phyloP scores from a whole-genome alignment of 2,888 invertebrate genomes.

The Apodemia zela region DNA sequence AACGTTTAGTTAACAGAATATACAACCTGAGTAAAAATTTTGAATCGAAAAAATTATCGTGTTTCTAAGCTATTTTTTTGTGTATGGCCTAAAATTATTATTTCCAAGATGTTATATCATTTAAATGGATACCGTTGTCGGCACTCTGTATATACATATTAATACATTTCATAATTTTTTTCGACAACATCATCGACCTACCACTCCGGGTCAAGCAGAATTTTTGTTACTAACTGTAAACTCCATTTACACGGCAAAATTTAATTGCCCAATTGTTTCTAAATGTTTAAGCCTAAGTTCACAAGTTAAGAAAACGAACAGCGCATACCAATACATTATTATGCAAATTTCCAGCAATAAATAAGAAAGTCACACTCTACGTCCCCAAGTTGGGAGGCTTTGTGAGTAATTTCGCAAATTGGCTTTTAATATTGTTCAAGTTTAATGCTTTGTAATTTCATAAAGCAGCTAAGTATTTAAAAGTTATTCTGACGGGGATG shows the following conservation, averaged over 20 bases:
- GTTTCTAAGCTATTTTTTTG: too few species aligned
- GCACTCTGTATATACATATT: too few species aligned
- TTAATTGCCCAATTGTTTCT: conserved; percentile 1
- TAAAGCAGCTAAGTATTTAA: neutral
- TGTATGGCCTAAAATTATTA: too few species aligned
- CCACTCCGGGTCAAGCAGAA: too few species aligned
- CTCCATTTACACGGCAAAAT: neutral
- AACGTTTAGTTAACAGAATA: too few species aligned
- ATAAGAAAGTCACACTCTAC: conserved; percentile 7
- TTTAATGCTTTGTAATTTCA: conserved; percentile 1
- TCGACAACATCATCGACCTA: too few species aligned
- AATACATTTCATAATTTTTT: too few species aligned
- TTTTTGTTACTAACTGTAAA: neutral
- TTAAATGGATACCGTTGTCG: too few species aligned
- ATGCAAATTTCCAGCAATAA: conserved; percentile 7
- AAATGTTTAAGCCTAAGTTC: conserved; percentile 1
- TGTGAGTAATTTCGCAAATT: conserved; percentile 8
- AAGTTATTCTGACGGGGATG: neutral
- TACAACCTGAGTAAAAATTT: too few species aligned
- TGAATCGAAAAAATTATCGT: too few species aligned
- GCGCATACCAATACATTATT: conserved; percentile 3
- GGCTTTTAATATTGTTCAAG: conserved; percentile 13
- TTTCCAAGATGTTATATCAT: too few species aligned
- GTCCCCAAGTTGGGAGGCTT: neutral
- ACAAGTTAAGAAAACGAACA: neutral